Evolutionary conservation across 2,113 vertebrate genomes (phyloP), one percentile per base, ranked within the genome.

Genomic region (Ictidomys tridecemlineatus): DNA sequence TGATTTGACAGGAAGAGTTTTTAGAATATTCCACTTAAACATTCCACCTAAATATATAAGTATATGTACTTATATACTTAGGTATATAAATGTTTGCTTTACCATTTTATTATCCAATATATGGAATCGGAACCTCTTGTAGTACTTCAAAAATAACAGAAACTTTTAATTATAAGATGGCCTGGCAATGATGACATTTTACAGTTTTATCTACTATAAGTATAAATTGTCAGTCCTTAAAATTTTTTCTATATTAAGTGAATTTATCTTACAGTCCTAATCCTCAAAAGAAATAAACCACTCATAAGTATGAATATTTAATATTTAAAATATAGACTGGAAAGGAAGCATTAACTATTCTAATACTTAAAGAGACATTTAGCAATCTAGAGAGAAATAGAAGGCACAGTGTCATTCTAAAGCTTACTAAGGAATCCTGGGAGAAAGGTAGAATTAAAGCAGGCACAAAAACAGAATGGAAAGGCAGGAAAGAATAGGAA

Each of bases 121-220:
- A 91, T 97, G 96, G 96, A 97, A 53, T 97, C 96, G 97, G 85
- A 93, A 91, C 48, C 28, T 85, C 82, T 87, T 91, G 28, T 8
- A n/a, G 93, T 78, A 86, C 80, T 89, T 95, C 48, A 97, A 92
- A 96, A 97, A 97, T 96, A 97, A 94, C 91, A 97, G 78, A 93
- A 96, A 96, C 69, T 84, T 96, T 94, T 92, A 87, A 97, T 96
- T 95, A 78, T 53, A 67, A 86, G 73, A 91, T 72, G 77, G 8
- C 73, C 90, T 85, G 56, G 37, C 67, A 82, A n/a, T 96, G 86
- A 84, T 4, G 32, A 92, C 82, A 28, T 94, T 93, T 96, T 97
- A 79, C 5, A 74, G 30, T 94, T 74, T 51, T 45, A 96, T 58
- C 74, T 58, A 92, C 78, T 96, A 86, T 51, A 91, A 97, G 32